Percentiles rank a stretch among this genome's conserved stretches.
Evolutionary conservation across 2,113 vertebrate genomes (phyloP).

Genomic region (Numida meleagris): DNA sequence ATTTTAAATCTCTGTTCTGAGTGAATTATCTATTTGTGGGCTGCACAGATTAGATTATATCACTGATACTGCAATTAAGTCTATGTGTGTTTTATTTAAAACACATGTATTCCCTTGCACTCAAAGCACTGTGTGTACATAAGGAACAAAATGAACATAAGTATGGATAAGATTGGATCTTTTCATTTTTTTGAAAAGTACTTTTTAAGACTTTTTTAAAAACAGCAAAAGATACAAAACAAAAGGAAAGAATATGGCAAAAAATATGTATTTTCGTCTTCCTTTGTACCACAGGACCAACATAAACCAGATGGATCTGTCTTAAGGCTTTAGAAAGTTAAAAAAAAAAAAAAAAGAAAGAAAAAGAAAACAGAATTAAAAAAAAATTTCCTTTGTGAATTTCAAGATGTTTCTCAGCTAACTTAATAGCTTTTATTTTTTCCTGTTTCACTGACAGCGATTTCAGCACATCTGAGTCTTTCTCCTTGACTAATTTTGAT

Average conservation of each 20-base stretch:
- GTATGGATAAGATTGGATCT: background rate
- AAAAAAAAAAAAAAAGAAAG: background rate
- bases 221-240: background rate
- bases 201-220: background rate
- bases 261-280: background rate
- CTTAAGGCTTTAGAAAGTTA: background rate
- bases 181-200: background rate
- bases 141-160: background rate
- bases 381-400: background rate
- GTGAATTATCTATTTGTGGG: background rate
- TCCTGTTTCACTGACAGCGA: background rate
- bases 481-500: constrained; percentile 6
- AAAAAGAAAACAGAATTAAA: background rate
- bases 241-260: background rate
- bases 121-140: fast-evolving
- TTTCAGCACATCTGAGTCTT: background rate
- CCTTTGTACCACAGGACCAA: background rate
- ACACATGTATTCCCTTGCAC: background rate
- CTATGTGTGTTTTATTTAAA: background rate
- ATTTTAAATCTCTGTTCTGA: background rate
- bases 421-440: background rate
- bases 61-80: background rate
- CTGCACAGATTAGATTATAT: background rate
- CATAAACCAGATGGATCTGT: background rate
- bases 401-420: background rate